These are phyloP conservation scores for Propithecus perrieri DNA, from an alignment of 2,797 vertebrate genomes.

Conservation along the genomic window DNA sequence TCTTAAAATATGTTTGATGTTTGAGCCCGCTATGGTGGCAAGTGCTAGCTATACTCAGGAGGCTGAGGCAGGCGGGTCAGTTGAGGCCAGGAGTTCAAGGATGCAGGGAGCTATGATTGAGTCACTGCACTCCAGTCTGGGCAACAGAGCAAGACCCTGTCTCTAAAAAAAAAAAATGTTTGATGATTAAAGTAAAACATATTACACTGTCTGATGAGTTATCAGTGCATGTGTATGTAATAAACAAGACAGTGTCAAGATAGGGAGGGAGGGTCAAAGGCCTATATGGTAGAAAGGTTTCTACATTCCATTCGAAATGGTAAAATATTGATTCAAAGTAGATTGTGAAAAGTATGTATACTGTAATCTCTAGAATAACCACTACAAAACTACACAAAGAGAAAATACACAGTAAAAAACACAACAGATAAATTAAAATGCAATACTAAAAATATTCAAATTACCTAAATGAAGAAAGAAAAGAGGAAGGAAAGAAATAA, in stretches of 20 bases:
- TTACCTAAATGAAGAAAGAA: neutral
- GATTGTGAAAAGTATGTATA: neutral
- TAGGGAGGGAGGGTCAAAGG: too few species aligned
- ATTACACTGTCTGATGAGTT: fast-evolving
- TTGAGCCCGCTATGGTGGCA: neutral
- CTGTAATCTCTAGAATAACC: neutral
- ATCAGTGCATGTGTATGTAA: neutral
- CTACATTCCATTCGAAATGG: neutral
- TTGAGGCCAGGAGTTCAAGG: neutral
- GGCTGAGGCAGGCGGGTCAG: neutral
- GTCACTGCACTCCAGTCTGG: neutral
- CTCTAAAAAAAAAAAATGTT: neutral
- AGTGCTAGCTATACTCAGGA: neutral
- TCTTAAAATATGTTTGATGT: neutral
- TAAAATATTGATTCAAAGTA: neutral
- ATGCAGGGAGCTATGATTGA: too few species aligned
- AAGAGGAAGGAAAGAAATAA: neutral
- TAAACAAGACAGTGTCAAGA: neutral
- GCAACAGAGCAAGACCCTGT: too few species aligned
- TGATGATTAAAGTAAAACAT: neutral
- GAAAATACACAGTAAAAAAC: neutral
- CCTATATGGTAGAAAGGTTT: neutral
- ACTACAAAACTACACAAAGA: neutral
- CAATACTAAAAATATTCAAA: neutral
- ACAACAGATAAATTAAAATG: neutral